Conservation (phyloP, 2,888 invertebrate genomes). For the Abrostola triplasia region DNA sequence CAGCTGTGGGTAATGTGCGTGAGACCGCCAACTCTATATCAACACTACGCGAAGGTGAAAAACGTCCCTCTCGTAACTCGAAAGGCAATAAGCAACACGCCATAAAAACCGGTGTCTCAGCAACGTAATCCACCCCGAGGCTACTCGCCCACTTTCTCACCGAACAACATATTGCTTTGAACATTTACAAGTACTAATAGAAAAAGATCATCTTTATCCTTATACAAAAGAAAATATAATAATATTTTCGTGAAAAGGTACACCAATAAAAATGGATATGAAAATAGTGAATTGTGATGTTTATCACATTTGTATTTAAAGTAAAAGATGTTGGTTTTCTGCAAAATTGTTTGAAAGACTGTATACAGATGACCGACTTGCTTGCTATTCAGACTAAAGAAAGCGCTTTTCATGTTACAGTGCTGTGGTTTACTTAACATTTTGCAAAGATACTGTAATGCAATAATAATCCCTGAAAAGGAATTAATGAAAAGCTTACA, state of each 20-base stretch:
- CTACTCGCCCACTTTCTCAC: conserved; percentile 48
- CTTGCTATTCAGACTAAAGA: too few relatives aligned
- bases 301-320: conserved; percentile 9
- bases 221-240: conserved; percentile 41
- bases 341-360: conserved; percentile 2
- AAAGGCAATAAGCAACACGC: conserved; percentile 71
- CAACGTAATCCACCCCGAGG: conserved; percentile 54
- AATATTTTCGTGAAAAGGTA: conserved; percentile 50
- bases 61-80: conserved; percentile 70
- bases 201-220: conserved; percentile 53
- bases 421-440: too few relatives aligned
- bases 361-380: neutral
- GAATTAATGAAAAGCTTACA: too few relatives aligned
- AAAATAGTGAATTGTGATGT: conserved; percentile 26
- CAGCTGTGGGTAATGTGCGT: conserved; percentile 80
- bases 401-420: too few relatives aligned
- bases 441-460: too few relatives aligned
- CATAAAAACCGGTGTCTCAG: conserved; percentile 68
- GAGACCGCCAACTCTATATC: conserved; percentile 75
- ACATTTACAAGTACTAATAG: conserved; percentile 56
- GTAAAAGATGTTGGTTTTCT: conserved; percentile 23
- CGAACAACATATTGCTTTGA: conserved; percentile 53
- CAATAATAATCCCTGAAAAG: too few relatives aligned
- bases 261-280: conserved; percentile 42
- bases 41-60: conserved; percentile 73